Conservation (phyloP, 2,113 vertebrate species). For the Clarias macrocephalus region DNA sequence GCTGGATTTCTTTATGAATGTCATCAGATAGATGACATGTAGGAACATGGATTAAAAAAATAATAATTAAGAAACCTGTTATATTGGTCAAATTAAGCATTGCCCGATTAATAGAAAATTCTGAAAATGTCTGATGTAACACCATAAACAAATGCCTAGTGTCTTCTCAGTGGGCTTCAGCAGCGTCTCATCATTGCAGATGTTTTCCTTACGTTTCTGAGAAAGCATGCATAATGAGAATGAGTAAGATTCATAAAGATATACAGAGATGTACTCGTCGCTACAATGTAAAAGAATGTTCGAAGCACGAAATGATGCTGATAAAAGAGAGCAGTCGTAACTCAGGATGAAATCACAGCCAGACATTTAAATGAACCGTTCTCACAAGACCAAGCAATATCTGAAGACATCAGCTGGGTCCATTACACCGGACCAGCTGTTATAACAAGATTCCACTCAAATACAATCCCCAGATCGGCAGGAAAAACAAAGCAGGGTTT, state of each 20-base stretch:
- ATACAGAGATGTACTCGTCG: neutral
- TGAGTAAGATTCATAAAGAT: neutral
- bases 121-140: neutral
- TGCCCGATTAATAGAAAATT: neutral
- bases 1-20: slow-evolving; percentile 1
- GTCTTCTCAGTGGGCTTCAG: neutral
- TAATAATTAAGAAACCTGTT: neutral
- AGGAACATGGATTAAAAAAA: slow-evolving; percentile 1
- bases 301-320: neutral
- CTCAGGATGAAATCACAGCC: neutral
- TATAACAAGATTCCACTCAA: neutral
- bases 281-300: neutral
- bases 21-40: neutral
- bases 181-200: neutral
- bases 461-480: neutral
- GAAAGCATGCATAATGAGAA: neutral
- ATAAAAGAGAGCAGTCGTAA: neutral
- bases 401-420: neutral
- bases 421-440: neutral
- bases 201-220: neutral
- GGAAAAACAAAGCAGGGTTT: neutral
- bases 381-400: neutral
- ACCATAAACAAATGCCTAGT: slow-evolving; percentile 4
- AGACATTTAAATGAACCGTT: neutral
- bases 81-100: neutral